Evolutionary conservation across 2,888 invertebrate genomes (phyloP).

Genomic region (Acrobasis suavella): DNA sequence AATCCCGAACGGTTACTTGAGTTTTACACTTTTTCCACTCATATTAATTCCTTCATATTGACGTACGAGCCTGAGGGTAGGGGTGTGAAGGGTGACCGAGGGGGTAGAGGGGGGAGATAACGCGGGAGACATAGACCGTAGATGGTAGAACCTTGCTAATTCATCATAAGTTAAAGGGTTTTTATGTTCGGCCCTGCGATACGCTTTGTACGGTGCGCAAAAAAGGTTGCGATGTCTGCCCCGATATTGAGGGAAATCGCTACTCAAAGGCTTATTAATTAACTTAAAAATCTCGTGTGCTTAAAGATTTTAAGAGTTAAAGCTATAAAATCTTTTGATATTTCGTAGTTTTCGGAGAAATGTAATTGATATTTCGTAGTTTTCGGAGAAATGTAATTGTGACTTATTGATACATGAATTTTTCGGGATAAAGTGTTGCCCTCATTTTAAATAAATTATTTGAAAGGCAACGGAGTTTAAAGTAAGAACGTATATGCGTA

Average conservation of each 20-base stretch:
- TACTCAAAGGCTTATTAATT: conserved; percentile 72
- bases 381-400: no score
- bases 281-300: conserved; percentile 51
- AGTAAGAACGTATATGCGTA: no score
- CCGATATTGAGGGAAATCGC: conserved; percentile 53
- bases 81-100: conserved; percentile 43
- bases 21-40: conserved; percentile 67
- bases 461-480: no score
- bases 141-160: conserved; percentile 82
- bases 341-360: neutral
- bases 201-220: conserved; percentile 70
- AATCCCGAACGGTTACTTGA: conserved; percentile 47
- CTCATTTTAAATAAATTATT: no score
- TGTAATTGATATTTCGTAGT: no score
- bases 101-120: conserved; percentile 60
- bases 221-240: conserved; percentile 67
- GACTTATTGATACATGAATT: no score
- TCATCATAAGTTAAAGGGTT: conserved; percentile 83
- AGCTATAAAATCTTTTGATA: neutral
- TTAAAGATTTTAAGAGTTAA: conserved; percentile 1
- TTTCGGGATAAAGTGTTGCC: no score
- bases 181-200: conserved; percentile 71
- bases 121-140: conserved; percentile 80
- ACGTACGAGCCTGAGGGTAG: conserved; percentile 53
- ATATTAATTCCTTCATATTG: conserved; percentile 79